phyloP scores from a whole-genome alignment of 2,797 vertebrate species.

The Psittacula derbiana region DNA sequence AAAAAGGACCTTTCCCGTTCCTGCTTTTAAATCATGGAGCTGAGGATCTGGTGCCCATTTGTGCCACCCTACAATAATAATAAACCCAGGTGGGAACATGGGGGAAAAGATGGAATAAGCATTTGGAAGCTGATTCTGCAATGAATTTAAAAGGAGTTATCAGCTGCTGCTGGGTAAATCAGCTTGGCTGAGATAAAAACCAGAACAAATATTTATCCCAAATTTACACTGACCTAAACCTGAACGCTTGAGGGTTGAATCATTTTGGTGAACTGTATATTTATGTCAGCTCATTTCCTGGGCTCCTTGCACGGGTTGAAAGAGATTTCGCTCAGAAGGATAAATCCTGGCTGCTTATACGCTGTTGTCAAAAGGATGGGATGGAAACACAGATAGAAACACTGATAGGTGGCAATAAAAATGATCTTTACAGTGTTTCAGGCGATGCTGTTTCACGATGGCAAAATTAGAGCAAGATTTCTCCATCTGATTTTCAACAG shows the following conservation, averaged over 20 bases:
- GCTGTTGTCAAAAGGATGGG: conserved; percentile 25
- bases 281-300: conserved; percentile 42
- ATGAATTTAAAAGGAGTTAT: conserved; percentile 48
- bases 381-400: conserved; percentile 24
- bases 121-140: conserved; percentile 15
- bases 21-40: rapidly evolving
- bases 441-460: neutral
- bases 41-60: neutral
- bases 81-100: neutral
- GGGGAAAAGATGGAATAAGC: neutral
- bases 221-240: conserved; percentile 67
- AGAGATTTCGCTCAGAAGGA: conserved; percentile 39
- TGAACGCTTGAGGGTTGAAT: conserved; percentile 29
- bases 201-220: conserved; percentile 64
- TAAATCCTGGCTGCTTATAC: conserved; percentile 26
- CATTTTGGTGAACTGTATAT: conserved; percentile 32
- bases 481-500: neutral
- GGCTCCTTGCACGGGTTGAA: conserved; percentile 27
- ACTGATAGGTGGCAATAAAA: conserved; percentile 19
- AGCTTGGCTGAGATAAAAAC: conserved; percentile 51
- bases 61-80: neutral
- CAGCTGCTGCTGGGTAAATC: conserved; percentile 56
- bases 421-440: neutral
- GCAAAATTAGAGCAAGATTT: neutral
- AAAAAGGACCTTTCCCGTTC: neutral